phyloP scores from a whole-genome alignment of 2,888 invertebrate species.

The Coelinius sp. region DNA sequence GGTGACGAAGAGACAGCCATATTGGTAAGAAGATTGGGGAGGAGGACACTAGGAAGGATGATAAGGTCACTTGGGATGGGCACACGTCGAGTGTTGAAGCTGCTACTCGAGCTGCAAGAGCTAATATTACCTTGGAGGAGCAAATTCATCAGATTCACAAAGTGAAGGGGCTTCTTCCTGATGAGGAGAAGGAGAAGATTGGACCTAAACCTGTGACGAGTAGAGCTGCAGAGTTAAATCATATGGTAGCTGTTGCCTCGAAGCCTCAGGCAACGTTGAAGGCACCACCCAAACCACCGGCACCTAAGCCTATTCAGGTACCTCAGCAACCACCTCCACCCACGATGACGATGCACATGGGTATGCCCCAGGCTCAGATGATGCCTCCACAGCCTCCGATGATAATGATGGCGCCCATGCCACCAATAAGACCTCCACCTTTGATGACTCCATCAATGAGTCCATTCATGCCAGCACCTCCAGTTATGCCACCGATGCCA shows the following conservation, averaged over 20 bases:
- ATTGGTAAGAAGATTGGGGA: constrained; percentile 99
- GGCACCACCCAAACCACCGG: constrained; percentile 67
- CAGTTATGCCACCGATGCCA: constrained; percentile 68
- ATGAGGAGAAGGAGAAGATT: constrained; percentile 97
- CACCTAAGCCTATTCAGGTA: constrained; percentile 67
- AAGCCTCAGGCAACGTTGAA: constrained; percentile 67
- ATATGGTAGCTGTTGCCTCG: constrained; percentile 67
- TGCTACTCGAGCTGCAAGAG: constrained; percentile 92
- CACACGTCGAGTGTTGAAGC: constrained; percentile 98
- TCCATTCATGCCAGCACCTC: constrained; percentile 69
- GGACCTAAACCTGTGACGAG: constrained; percentile 88
- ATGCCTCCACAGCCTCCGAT: constrained; percentile 74
- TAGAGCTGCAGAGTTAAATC: constrained; percentile 63
- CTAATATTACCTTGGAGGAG: constrained; percentile 95
- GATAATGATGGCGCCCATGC: constrained; percentile 78
- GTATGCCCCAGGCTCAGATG: constrained; percentile 73
- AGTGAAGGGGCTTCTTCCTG: constrained; percentile 92
- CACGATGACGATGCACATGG: constrained; percentile 69
- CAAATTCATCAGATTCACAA: constrained; percentile 98
- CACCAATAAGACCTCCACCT: constrained; percentile 74
- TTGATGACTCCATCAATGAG: constrained; percentile 73
- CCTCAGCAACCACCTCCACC: constrained; percentile 67
- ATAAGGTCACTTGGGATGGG: constrained; percentile 98
- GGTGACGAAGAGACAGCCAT: constrained; percentile 98
- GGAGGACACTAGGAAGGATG: constrained; percentile 87